These are phyloP conservation scores for Heliornis fulica DNA, from an alignment of 2,113 vertebrate species.

Conservation along the genomic window DNA sequence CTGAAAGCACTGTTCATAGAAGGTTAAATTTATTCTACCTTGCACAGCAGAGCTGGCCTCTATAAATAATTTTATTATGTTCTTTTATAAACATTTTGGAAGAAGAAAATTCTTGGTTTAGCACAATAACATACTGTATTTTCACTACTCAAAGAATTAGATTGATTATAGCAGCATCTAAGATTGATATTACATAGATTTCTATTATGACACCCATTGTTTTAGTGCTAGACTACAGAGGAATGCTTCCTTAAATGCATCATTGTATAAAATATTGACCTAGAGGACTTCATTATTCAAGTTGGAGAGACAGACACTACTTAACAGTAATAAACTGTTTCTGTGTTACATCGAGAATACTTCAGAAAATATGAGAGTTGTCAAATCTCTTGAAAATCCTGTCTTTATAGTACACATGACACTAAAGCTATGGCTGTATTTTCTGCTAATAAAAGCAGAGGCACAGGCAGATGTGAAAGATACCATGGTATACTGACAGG, in stretches of 20 bases:
- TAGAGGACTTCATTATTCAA: slow-evolving; percentile 92
- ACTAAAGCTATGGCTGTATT: slow-evolving; percentile 81
- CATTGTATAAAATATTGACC: slow-evolving; percentile 95
- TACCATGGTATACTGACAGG: slow-evolving; percentile 78
- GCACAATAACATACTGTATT: slow-evolving; percentile 75
- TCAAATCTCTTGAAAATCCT: slow-evolving; percentile 82
- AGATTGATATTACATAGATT: slow-evolving; percentile 89
- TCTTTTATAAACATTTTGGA: slow-evolving; percentile 75
- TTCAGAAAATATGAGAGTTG: slow-evolving; percentile 78
- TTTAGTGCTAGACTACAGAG: slow-evolving; percentile 83
- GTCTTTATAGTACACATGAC: slow-evolving; percentile 83
- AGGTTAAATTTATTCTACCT: slow-evolving; percentile 69
- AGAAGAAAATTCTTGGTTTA: slow-evolving; percentile 78
- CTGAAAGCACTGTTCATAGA: slow-evolving; percentile 11
- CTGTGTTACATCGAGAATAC: slow-evolving; percentile 82
- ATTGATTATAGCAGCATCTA: slow-evolving; percentile 84
- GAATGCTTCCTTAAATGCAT: slow-evolving; percentile 89
- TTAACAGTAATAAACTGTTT: slow-evolving; percentile 90
- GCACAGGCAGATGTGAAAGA: slow-evolving; percentile 81
- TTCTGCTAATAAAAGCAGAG: slow-evolving; percentile 87
- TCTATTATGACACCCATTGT: slow-evolving; percentile 91
- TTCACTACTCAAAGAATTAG: slow-evolving; percentile 79
- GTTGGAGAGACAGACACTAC: slow-evolving; percentile 80
- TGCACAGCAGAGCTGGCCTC: slow-evolving; percentile 22
- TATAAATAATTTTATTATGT: slow-evolving; percentile 74